These are phyloP conservation scores for Lethenteron camtschaticum DNA, from an alignment of 2,113 vertebrate species.

Conservation along the genomic window DNA sequence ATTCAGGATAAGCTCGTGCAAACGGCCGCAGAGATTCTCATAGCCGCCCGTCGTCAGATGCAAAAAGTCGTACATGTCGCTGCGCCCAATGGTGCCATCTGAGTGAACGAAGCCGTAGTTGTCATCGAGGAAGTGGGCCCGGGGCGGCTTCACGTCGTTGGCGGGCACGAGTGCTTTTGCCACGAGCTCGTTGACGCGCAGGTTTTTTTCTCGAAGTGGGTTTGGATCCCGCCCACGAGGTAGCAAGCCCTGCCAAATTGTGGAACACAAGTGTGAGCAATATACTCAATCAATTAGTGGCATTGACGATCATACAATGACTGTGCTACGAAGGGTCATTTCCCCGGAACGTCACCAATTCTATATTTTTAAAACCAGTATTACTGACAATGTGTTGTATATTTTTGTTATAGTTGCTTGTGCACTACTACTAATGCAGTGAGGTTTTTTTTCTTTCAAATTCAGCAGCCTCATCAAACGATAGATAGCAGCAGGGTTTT, in stretches of 20 bases:
- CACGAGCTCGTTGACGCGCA: constrained; percentile 48
- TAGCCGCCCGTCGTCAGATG: constrained; percentile 73
- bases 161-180: constrained; percentile 34
- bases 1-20: constrained; percentile 87
- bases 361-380: too few species aligned
- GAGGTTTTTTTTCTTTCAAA: too few species aligned
- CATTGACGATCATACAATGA: too few species aligned
- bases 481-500: too few species aligned
- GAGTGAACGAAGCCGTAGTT: constrained; percentile 64
- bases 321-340: too few species aligned
- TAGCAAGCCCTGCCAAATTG: constrained; percentile 45
- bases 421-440: too few species aligned
- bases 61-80: constrained; percentile 96
- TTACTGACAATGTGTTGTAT: too few species aligned
- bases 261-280: constrained; percentile 4
- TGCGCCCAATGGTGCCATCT: constrained; percentile 57
- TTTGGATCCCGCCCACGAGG: constrained; percentile 82
- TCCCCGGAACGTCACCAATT: too few species aligned
- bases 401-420: too few species aligned
- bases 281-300: too few species aligned
- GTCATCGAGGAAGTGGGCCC: constrained; percentile 57
- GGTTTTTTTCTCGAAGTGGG: constrained; percentile 71
- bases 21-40: constrained; percentile 48
- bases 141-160: constrained; percentile 23
- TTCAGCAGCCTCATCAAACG: too few species aligned